Base-by-base conservation (phyloP, 1,140 invertebrate genomes). In the Aphis craccivora region DNA sequence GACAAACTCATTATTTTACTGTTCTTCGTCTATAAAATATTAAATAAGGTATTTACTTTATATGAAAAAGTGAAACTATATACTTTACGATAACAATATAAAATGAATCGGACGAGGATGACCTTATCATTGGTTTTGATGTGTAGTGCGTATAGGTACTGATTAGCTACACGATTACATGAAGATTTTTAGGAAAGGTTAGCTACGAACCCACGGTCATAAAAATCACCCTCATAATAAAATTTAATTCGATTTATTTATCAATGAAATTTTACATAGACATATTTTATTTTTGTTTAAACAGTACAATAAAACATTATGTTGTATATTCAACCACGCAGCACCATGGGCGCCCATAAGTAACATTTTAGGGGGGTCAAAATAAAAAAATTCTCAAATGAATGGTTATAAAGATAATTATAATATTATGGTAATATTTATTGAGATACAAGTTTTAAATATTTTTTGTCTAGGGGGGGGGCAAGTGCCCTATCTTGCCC, bases 81-180 rank as follows among this genome's bases (percentile, higher is more conserved):
- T 67, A 48, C 48, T 48, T 18, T 48, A 67, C 55, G 76, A 90
- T 90, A 45, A 23, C 67, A 51, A 91, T 67, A 37, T 81, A 9
- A 91, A 51, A 81, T 30, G 20, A 91, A 22, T 35, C 67, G 60
- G 35, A 81, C 20, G 25, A 60, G 5, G 53, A 90, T 91, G 67
- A 91, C 90, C 90, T 91, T 91, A 81, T 83, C 43, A 48, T 91
- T 83, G 20, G 35, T 91, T 83, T 81, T 45, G 40, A 91, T 91
- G 40, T 91, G 43, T 25, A 14, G 20, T 67, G 40, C 48, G 35
- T 35, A n/a, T n/a, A n/a, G n/a, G n/a, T n/a, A 53, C 5, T 37
- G 37, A 14, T 67, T 67, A 14, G 60, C 23, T 67, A 67, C 11
- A 67, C 30, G 30, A 67, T 67, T 45, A 48, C 1, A 22, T 30